Evolutionary conservation across 1,140 invertebrate species (phyloP), one percentile per base, ranked within the genome.

Genomic region (Physella acuta): DNA sequence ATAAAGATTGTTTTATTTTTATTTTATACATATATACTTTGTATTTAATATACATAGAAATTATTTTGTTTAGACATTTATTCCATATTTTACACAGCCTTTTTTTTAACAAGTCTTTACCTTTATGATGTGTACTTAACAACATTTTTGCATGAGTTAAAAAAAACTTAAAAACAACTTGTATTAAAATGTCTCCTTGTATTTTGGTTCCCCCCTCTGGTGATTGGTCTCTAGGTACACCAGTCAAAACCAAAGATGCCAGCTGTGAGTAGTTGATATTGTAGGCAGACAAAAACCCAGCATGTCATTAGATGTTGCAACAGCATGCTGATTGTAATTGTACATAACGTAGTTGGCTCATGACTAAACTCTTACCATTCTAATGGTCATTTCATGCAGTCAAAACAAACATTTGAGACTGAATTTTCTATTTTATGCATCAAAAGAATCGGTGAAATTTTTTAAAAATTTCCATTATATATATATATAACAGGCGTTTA

Each of bases 161-260:
- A 30, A 55, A 24, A 8, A 30, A 30, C 28, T 55, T 24, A 11
- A 55, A 24, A 14, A 14, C 24, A 55, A 8, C 20, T 24, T 55
- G 24, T 30, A 55, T 30, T 30, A 24, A 14, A 30, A 14, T 55
- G 53, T 14, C 20, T 24, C 8, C 24, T 30, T 55, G 8, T 14
- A 24, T 14, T 8, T 14, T 30, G 20, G 5, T 14, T 30, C 8
- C 8, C 11, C 8, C 28, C 20, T 24, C 8, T 30, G 53, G 20
- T 5, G 8, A 24, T 11, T 55, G n/a, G n/a, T 55, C 33, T 36
- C 52, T 44, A 66, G 64, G 64, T 53, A 66, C 64, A 8, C 64
- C 51, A 49, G 64, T 66, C 28, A 66, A 66, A 34, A 66, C 64
- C 31, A 66, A 66, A 30, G 64, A 66, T 52, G 64, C 64, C 52